Evolutionary conservation across 2,797 vertebrate species (phyloP).

Genomic region (Enteromius mattozi): DNA sequence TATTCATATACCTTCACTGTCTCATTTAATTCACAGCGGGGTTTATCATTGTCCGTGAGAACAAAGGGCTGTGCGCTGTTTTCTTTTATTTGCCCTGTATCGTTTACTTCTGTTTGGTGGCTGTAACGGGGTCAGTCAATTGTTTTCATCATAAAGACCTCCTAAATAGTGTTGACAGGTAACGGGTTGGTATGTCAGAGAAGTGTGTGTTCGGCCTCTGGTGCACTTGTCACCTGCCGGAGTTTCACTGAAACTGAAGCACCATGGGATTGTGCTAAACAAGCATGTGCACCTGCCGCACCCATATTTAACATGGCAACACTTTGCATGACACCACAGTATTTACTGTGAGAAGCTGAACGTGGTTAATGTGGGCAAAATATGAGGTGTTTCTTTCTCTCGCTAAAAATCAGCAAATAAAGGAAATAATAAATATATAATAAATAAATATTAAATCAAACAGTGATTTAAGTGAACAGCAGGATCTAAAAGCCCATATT

Average conservation of each 20-base stretch:
- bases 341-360: slow-evolving; percentile 24
- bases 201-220: not conserved
- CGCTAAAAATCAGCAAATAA: not conserved
- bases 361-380: slow-evolving; percentile 23
- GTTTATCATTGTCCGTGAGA: not conserved
- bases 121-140: slow-evolving; percentile 31
- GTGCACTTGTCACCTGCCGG: slow-evolving; percentile 42
- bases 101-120: not conserved
- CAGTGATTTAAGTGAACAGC: not conserved
- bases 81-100: not conserved
- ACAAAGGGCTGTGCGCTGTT: not conserved
- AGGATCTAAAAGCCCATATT: not conserved
- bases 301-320: slow-evolving; percentile 51
- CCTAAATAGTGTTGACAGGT: not conserved
- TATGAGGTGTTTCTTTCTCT: not conserved
- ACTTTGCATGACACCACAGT: slow-evolving; percentile 29
- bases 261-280: slow-evolving; percentile 51
- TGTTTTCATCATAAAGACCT: not conserved
- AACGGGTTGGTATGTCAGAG: not conserved
- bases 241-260: slow-evolving; percentile 74
- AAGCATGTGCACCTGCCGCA: slow-evolving; percentile 49
- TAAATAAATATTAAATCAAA: not conserved
- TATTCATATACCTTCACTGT: not conserved
- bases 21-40: not conserved
- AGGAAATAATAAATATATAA: not conserved